Conservation (phyloP, 2,888 invertebrate genomes). For the Archaeoteleia sp. region DNA sequence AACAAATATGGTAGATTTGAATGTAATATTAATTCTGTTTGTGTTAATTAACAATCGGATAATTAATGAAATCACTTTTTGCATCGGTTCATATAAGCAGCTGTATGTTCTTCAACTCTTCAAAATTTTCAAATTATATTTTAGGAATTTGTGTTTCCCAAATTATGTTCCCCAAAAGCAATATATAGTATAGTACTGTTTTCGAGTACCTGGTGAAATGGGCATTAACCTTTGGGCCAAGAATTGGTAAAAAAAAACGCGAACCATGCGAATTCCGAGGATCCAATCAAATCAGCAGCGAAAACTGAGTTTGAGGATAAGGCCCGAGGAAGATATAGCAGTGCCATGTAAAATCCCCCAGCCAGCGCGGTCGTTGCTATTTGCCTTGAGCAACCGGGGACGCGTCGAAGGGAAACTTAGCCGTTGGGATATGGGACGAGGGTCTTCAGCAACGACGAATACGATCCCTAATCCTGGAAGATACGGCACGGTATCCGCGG, state of each 20-base stretch:
- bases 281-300: conserved; percentile 8
- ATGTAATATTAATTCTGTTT: too few species aligned
- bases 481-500: conserved; percentile 69
- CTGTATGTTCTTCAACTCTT: too few species aligned
- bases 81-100: too few species aligned
- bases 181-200: too few species aligned
- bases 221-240: neutral
- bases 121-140: too few species aligned
- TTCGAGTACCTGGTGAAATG: neutral
- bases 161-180: too few species aligned
- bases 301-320: conserved; percentile 6
- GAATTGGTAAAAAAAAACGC: neutral
- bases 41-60: too few species aligned
- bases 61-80: too few species aligned
- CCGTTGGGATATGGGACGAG: conserved; percentile 42
- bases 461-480: conserved; percentile 67
- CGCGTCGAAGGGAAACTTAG: conserved; percentile 50
- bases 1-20: too few species aligned
- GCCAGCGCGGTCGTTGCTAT: conserved; percentile 32
- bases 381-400: conserved; percentile 38
- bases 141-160: too few species aligned
- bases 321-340: conserved; percentile 33
- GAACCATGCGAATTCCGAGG: neutral
- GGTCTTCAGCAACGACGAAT: conserved; percentile 42
- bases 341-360: conserved; percentile 40